These are phyloP conservation scores for Coptotermes formosanus DNA, from an alignment of 1,140 invertebrate species.

Conservation along the genomic window DNA sequence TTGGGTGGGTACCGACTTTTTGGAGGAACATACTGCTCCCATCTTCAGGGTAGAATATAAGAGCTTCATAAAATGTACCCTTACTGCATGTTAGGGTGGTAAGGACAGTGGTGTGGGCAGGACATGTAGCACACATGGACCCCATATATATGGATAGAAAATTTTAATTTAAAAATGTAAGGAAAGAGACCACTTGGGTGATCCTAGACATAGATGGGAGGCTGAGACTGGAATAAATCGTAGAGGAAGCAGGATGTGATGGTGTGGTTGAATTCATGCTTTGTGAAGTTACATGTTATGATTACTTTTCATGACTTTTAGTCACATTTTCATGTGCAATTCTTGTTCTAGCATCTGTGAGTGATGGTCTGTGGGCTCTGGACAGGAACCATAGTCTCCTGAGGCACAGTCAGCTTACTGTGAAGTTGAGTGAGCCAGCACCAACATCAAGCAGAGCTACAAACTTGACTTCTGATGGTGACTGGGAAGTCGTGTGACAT, in stretches of 20 bases:
- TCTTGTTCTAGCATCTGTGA: slow-evolving; percentile 37
- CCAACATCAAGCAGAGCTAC: background rate
- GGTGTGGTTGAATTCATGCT: too few species aligned
- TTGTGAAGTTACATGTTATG: too few species aligned
- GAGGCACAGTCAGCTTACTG: slow-evolving; percentile 22
- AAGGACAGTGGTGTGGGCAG: too few species aligned
- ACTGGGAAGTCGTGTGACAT: slow-evolving; percentile 29
- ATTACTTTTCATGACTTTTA: too few species aligned
- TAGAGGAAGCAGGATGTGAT: background rate
- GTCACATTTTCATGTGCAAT: background rate
- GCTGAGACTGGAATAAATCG: background rate
- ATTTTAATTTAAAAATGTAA: background rate
- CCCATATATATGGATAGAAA: background rate
- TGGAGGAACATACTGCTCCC: too few species aligned
- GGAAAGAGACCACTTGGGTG: too few species aligned
- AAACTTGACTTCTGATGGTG: background rate
- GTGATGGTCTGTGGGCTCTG: slow-evolving; percentile 37
- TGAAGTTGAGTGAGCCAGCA: background rate
- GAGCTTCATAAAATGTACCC: too few species aligned
- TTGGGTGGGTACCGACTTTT: too few species aligned
- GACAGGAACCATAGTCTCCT: slow-evolving; percentile 26
- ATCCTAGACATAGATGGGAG: background rate
- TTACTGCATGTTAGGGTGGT: too few species aligned
- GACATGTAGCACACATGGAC: too few species aligned
- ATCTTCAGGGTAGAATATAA: too few species aligned